These are phyloP conservation scores for Orbicella faveolata DNA, from an alignment of 64 coral and sea anemone species.

Conservation along the genomic window DNA sequence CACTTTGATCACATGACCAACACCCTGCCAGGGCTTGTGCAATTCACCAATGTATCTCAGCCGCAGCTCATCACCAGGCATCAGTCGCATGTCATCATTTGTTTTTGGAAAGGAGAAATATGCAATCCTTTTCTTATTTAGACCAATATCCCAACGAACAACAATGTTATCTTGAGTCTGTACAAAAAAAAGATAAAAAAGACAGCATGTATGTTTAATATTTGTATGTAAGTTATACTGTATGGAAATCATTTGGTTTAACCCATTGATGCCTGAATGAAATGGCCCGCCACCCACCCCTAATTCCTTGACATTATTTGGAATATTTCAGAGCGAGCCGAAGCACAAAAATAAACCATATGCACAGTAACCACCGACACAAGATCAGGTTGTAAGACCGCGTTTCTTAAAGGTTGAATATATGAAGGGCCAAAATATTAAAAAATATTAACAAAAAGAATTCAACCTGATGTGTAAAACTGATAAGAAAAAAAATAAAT, in stretches of 20 bases:
- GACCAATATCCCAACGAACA: slow-evolving; percentile 95
- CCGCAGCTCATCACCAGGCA: slow-evolving; percentile 91
- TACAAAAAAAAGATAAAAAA: neutral
- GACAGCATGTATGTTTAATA: neutral
- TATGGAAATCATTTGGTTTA: neutral
- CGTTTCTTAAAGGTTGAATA: no score
- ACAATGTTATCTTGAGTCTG: slow-evolving; percentile 99
- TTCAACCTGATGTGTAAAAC: no score
- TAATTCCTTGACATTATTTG: no score
- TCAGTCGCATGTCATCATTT: slow-evolving; percentile 97
- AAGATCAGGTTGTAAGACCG: no score
- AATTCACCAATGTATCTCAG: slow-evolving; percentile 93
- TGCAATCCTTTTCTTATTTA: slow-evolving; percentile 96
- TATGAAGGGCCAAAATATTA: no score
- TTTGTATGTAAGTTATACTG: neutral
- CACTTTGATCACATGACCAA: slow-evolving; percentile 97
- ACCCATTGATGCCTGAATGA: no score
- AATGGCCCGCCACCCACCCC: no score
- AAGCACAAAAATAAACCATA: no score
- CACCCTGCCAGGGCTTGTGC: slow-evolving; percentile 98
- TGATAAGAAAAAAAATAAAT: no score
- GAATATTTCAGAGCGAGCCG: no score
- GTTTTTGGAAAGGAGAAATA: slow-evolving; percentile 97
- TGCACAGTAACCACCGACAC: no score
- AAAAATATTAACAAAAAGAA: no score